Evolutionary conservation across 2,113 vertebrate genomes (phyloP), one percentile per base, ranked within the genome.

Genomic region (Microtus montanus): DNA sequence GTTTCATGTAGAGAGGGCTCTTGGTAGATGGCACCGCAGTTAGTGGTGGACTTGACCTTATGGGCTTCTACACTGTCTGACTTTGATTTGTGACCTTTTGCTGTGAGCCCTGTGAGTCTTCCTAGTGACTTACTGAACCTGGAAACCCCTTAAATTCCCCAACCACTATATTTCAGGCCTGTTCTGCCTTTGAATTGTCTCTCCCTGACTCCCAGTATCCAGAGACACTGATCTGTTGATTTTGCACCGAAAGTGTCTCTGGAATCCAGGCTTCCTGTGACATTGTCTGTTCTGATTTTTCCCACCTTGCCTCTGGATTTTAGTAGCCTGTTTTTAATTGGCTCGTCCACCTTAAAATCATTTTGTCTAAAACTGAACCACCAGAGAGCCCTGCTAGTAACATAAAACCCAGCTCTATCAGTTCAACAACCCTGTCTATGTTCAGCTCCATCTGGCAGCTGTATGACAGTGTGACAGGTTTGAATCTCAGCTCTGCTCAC

Each of bases 381-480:
- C 35, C 14, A 61, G 71, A 7, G 52, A 85, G 38, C 26, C 0
- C 7, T 38, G 41, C 52, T 35, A 24, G 2, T 3, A 28, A 77
- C 35, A 38, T 58, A 28, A 24, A 54, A n/a, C 22, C 14, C n/a
- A 79, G 0, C 19, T 2, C 11, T 35, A n/a, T 64, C 7, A 0
- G n/a, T 35, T 33, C 1, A 2, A 54, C 64, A 74, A 44, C 1
- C 26, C 12, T 17, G 4, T 19, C 15, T 22, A 2, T 19, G 2
- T 22, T 17, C 41, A 6, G 88, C 77, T 35, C 4, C 41, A 1
- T 28, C 4, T 5, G 47, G 28, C 11, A 1, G 7, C 0, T 26
- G 41, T 0, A 9, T 3, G 0, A 8, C 30, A 5, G 0, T 47
- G 58, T 0, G 3, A 41, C 41, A 9, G n/a, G 5, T 11, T 15